These are phyloP conservation scores for Murina feae DNA, from an alignment of 2,113 vertebrate species.

Conservation along the genomic window DNA sequence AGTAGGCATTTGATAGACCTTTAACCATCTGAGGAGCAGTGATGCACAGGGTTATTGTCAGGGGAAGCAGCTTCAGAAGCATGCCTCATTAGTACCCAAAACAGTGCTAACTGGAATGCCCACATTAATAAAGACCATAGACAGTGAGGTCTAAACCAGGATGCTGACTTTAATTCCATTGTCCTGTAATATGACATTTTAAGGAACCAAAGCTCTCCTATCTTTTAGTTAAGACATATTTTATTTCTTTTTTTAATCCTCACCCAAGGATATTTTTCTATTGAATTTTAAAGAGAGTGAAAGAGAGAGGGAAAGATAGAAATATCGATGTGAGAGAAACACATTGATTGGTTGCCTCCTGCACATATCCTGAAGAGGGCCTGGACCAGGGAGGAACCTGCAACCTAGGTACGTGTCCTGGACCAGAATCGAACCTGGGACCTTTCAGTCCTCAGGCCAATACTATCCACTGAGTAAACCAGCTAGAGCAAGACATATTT, in stretches of 20 bases:
- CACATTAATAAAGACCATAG: neutral
- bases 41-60: neutral
- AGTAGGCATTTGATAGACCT: neutral
- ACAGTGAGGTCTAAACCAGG: neutral
- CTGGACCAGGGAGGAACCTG: too few relatives aligned
- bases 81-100: neutral
- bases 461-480: too few relatives aligned
- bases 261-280: too few relatives aligned
- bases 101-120: neutral
- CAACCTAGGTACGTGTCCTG: too few relatives aligned
- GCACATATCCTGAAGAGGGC: too few relatives aligned
- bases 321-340: too few relatives aligned
- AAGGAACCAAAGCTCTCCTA: neutral
- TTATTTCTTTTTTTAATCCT: neutral
- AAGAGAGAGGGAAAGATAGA: too few relatives aligned
- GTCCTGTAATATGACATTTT: neutral
- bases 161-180: neutral
- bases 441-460: too few relatives aligned
- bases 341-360: too few relatives aligned
- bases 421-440: too few relatives aligned
- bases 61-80: neutral
- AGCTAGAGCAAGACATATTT: neutral
- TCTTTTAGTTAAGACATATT: neutral
- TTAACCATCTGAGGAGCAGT: neutral
- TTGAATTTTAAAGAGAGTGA: too few relatives aligned